Evolutionary conservation across 2,113 vertebrate species (phyloP).

Genomic region (Sylvia atricapilla): DNA sequence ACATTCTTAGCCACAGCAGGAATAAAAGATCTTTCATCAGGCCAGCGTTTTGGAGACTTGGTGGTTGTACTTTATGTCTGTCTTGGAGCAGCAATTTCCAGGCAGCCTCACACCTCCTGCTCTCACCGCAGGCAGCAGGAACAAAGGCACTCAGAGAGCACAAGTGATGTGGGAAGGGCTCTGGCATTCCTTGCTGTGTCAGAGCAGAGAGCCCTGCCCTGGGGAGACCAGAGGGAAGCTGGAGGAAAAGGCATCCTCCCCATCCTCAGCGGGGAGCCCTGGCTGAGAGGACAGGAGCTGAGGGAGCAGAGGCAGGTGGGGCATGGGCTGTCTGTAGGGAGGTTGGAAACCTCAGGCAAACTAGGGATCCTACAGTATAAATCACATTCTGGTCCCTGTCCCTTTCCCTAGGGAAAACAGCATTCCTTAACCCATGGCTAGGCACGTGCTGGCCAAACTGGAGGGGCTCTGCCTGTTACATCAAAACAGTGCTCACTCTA

Average conservation of each 20-base stretch:
- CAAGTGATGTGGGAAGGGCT: not conserved
- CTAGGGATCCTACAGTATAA: fast-evolving
- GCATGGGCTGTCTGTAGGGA: not conserved
- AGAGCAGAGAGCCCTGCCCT: not conserved
- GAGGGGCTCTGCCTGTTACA: not conserved
- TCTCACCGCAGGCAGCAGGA: not conserved
- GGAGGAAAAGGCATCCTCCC: not conserved
- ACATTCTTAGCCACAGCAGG: not conserved
- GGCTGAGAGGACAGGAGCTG: not conserved
- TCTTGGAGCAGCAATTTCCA: not conserved
- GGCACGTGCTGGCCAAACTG: not conserved
- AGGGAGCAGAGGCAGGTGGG: not conserved
- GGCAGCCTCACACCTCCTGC: not conserved
- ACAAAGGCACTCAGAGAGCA: not conserved
- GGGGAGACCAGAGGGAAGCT: not conserved
- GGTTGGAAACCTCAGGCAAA: not conserved
- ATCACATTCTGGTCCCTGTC: not conserved
- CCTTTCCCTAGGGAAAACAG: not conserved
- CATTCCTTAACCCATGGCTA: not conserved
- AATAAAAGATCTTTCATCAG: not conserved
- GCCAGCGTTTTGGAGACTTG: not conserved
- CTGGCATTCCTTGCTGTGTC: not conserved
- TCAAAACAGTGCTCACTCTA: not conserved
- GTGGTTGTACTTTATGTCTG: not conserved
- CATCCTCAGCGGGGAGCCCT: not conserved